Evolutionary conservation across 1,140 invertebrate species (phyloP).

Genomic region (Drosophila bocqueti): DNA sequence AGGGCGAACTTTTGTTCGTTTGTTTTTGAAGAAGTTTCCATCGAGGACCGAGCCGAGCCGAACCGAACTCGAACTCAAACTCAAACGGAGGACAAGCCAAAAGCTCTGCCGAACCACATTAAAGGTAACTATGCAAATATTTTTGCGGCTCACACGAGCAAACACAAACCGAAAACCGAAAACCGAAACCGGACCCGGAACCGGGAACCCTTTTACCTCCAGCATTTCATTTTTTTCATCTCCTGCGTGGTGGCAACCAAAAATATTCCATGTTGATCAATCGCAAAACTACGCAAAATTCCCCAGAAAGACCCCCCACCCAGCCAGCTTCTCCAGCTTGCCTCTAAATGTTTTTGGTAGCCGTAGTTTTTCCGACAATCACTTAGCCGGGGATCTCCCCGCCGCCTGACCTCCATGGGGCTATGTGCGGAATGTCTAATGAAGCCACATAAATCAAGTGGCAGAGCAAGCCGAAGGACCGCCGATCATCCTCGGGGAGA

Average conservation of each 20-base stretch:
- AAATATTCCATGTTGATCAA: conserved; percentile 77
- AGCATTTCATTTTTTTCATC: conserved; percentile 12
- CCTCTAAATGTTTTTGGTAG: conserved; percentile 61
- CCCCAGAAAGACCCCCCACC: background rate
- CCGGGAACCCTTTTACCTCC: conserved; percentile 47
- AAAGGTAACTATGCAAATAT: conserved; percentile 85
- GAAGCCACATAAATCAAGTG: conserved; percentile 84
- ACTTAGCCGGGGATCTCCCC: conserved; percentile 41
- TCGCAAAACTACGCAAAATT: conserved; percentile 52
- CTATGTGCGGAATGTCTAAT: conserved; percentile 81
- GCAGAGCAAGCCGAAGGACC: conserved; percentile 24
- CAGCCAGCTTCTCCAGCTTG: background rate
- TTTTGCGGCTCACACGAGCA: conserved; percentile 79
- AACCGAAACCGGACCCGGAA: conserved; percentile 16
- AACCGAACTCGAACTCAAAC: conserved; percentile 9
- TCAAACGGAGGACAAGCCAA: background rate
- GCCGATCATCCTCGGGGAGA: background rate
- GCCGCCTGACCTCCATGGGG: background rate
- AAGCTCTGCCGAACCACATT: conserved; percentile 72
- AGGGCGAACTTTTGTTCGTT: conserved; percentile 77
- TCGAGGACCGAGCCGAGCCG: conserved; percentile 10
- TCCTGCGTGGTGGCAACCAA: conserved; percentile 51
- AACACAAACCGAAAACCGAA: conserved; percentile 47
- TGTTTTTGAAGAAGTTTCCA: conserved; percentile 71
- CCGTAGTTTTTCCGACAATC: conserved; percentile 65